Evolutionary conservation across 2,888 invertebrate genomes (phyloP).

Genomic region (Pelosia muscerda): DNA sequence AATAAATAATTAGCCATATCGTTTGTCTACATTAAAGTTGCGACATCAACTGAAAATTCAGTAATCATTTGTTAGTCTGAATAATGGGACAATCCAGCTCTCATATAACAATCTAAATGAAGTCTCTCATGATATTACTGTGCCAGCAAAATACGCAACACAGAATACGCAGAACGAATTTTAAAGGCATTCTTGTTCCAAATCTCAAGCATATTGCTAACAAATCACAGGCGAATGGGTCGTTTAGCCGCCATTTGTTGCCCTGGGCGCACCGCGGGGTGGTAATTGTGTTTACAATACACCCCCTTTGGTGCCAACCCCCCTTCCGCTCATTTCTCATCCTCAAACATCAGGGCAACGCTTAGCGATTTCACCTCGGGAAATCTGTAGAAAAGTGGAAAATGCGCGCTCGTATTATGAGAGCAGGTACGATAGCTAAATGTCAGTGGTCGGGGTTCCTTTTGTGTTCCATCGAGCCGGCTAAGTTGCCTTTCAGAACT

Average conservation of each 20-base stretch:
- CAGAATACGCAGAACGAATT: constrained; percentile 65
- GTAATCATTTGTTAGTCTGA: neutral
- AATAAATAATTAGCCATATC: neutral
- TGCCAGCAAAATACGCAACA: constrained; percentile 52
- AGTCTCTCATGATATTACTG: constrained; percentile 31
- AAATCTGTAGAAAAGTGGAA: constrained; percentile 70
- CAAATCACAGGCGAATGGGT: constrained; percentile 85
- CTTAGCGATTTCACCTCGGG: constrained; percentile 79
- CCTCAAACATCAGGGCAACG: constrained; percentile 75
- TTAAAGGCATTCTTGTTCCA: constrained; percentile 78
- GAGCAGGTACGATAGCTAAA: constrained; percentile 41
- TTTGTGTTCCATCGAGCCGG: constrained; percentile 51
- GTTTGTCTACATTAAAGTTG: neutral
- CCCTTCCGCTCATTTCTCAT: constrained; percentile 82
- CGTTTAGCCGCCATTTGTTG: constrained; percentile 85
- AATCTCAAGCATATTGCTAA: constrained; percentile 86
- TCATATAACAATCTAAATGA: constrained; percentile 44
- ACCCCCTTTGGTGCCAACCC: constrained; percentile 54
- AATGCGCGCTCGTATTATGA: constrained; percentile 57
- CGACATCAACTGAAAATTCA: neutral
- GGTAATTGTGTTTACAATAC: constrained; percentile 84
- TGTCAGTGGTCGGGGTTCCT: constrained; percentile 35
- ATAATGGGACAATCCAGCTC: constrained; percentile 1
- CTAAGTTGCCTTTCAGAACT: constrained; percentile 40
- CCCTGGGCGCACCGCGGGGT: constrained; percentile 66